Base-by-base conservation (phyloP, 2,888 invertebrate species). In the Scotopteryx bipunctaria region DNA sequence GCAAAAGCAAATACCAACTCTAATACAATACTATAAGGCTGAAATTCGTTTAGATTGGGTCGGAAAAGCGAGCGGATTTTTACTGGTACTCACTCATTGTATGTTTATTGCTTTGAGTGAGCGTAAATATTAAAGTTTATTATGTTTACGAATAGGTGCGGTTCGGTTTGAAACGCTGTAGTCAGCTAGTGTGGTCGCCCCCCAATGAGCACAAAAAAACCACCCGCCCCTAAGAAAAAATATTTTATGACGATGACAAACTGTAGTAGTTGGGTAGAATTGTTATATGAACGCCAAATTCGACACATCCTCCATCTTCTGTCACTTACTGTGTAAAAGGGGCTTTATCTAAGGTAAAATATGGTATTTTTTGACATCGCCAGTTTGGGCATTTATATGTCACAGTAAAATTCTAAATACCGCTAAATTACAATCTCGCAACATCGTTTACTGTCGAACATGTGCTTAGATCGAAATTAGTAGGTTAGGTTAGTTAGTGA, bases 71-170 rank as follows among this genome's bases (percentile, higher is more conserved):
- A 67, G 70, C 73, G 71, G 57, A 73, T 76, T 81, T 81, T 82
- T 77, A 82, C 78, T 63, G 72, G 81, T 82, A 83, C 81, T 80
- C 67, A 72, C 77, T 83, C 77, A 84, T 86, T 86, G 84, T 83
- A 78, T 77, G 74, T 86, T 84, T 85, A 87, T 86, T 82, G 81
- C 79, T 78, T 64, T 69, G 71, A 82, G 81, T 76, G 73, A 83
- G 75, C 81, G 83, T 88, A 85, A 88, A 88, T 89, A 88, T 83
- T 76, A 80, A 76, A 54, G 75, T 84, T 89, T 87, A 88, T 89
- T 87, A 78, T 88, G 81, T 89, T 88, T 86, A 84, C 82, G 76
- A 75, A 84, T 81, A 81, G 83, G 76, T 72, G 73, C 77, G 79
- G 78, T 73, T 67, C 72, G 61, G 61, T 76, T 76, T 76, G 76